phyloP scores from a whole-genome alignment of 1,140 invertebrate species.

The Eueides isabella region DNA sequence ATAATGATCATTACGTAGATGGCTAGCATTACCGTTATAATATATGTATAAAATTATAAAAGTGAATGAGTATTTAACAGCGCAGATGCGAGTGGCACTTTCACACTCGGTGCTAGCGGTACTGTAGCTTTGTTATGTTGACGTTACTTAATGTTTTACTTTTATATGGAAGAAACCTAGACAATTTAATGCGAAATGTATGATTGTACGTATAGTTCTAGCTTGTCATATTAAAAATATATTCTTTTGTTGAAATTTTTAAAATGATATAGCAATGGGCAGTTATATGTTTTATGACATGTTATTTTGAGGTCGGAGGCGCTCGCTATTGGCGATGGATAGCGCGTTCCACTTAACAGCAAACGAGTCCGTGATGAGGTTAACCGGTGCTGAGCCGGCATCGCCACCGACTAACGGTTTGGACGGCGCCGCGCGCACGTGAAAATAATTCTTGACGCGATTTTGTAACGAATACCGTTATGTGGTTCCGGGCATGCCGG shows the following conservation, averaged over 20 bases:
- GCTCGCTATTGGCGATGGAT: constrained; percentile 36
- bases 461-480: constrained; percentile 81
- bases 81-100: constrained; percentile 65
- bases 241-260: not conserved
- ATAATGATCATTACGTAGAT: not conserved
- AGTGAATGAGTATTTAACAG: constrained; percentile 63
- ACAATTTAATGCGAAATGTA: not conserved
- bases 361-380: constrained; percentile 40
- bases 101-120: constrained; percentile 58
- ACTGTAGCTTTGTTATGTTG: constrained; percentile 20
- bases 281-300: not conserved
- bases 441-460: constrained; percentile 81
- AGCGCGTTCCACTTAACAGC: constrained; percentile 62
- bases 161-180: not conserved
- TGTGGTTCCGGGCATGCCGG: constrained; percentile 75
- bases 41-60: constrained; percentile 39
- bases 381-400: constrained; percentile 42
- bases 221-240: not conserved
- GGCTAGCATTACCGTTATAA: not conserved
- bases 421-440: constrained; percentile 68
- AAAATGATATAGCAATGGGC: not conserved
- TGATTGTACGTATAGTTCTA: not conserved
- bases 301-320: constrained; percentile 32
- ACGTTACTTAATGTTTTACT: constrained; percentile 8
- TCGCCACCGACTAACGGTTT: constrained; percentile 66